phyloP scores from a whole-genome alignment of 2,888 invertebrate genomes.

The Perizoma affinitatum region DNA sequence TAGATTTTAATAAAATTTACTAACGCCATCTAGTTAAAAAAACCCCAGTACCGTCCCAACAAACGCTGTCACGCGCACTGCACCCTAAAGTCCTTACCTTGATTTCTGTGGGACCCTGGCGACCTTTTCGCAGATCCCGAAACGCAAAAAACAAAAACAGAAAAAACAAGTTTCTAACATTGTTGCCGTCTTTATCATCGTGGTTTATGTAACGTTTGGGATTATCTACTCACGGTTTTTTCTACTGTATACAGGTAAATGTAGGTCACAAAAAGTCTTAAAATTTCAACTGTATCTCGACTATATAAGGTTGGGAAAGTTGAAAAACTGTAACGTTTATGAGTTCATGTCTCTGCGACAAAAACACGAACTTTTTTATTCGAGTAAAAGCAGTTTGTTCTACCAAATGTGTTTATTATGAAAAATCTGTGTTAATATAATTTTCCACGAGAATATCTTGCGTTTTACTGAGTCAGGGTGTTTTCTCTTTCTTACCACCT shows the following conservation, averaged over 20 bases:
- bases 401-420: conserved; percentile 22
- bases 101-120: conserved; percentile 52
- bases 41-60: too few species aligned
- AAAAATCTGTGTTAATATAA: conserved; percentile 13
- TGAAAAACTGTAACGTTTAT: conserved; percentile 33
- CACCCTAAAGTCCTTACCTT: conserved; percentile 47
- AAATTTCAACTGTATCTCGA: conserved; percentile 14
- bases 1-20: too few species aligned
- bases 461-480: not conserved
- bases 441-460: conserved; percentile 2
- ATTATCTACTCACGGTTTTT: conserved; percentile 41
- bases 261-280: conserved; percentile 4
- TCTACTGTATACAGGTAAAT: conserved; percentile 32
- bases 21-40: too few species aligned
- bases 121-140: conserved; percentile 52
- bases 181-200: conserved; percentile 54
- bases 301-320: conserved; percentile 14
- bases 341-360: conserved; percentile 36
- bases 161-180: conserved; percentile 50
- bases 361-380: conserved; percentile 39
- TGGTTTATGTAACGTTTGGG: conserved; percentile 57
- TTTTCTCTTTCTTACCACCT: not conserved
- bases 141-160: conserved; percentile 50
- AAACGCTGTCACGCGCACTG: conserved; percentile 32
- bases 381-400: conserved; percentile 22